Conservation (phyloP, 2,113 vertebrate genomes). For the Sylvia atricapilla region DNA sequence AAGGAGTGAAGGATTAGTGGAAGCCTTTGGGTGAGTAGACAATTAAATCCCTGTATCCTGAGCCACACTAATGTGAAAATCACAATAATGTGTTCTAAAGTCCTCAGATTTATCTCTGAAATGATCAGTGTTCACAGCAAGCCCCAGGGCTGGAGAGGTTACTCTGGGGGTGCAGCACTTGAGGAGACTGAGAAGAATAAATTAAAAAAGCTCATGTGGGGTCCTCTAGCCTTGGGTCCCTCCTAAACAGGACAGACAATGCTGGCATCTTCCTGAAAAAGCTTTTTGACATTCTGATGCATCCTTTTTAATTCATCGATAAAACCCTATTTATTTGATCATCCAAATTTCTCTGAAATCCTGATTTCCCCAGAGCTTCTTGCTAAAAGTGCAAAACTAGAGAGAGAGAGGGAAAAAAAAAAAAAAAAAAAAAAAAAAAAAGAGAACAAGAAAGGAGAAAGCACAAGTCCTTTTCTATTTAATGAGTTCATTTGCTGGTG, state of each 20-base stretch:
- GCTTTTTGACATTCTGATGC: neutral
- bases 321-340: conserved; percentile 11
- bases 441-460: neutral
- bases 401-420: neutral
- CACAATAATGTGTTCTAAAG: neutral
- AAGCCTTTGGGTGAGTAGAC: neutral
- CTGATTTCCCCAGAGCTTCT: conserved; percentile 41
- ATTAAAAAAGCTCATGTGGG: neutral
- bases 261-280: neutral
- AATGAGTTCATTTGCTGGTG: conserved; percentile 43
- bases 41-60: neutral
- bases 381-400: neutral
- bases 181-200: neutral
- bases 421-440: neutral
- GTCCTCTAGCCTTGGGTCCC: neutral
- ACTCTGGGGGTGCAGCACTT: neutral
- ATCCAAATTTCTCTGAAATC: conserved; percentile 12
- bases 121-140: neutral
- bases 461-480: neutral
- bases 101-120: neutral
- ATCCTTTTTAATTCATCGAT: neutral
- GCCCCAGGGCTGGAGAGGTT: neutral
- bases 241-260: neutral
- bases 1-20: neutral
- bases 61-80: neutral